A percentile compares a stretch with the other conserved stretches of the same genome.
phyloP scores from a whole-genome alignment of 1,140 invertebrate species.

The Heliconius melpomene region DNA sequence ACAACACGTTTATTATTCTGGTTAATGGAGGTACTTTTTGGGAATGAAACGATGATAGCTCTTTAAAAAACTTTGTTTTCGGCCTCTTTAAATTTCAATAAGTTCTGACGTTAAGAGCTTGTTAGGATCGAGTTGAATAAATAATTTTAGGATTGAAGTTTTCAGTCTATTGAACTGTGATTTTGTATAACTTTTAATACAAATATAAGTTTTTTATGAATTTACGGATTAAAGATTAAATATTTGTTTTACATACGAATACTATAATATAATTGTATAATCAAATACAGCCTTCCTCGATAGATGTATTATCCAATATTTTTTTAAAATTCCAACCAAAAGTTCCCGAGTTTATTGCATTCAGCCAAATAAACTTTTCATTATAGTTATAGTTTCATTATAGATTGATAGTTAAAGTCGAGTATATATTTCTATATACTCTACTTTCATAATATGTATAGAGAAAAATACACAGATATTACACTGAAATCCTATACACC shows the following conservation, averaged over 20 bases:
- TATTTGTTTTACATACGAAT: not conserved
- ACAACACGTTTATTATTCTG: slow-evolving; percentile 57
- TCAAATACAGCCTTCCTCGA: not conserved
- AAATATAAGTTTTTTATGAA: not conserved
- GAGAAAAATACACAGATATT: too few relatives aligned
- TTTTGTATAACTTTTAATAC: slow-evolving; percentile 2
- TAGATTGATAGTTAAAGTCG: too few relatives aligned
- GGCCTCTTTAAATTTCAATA: slow-evolving; percentile 38
- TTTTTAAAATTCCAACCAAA: not conserved
- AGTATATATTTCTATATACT: too few relatives aligned
- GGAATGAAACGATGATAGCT: slow-evolving; percentile 40
- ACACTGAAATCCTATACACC: not conserved
- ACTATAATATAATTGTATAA: not conserved
- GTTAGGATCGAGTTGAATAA: slow-evolving; percentile 18
- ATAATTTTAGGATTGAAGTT: slow-evolving; percentile 13
- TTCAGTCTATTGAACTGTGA: slow-evolving; percentile 12
- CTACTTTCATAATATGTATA: too few relatives aligned
- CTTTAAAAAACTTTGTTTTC: slow-evolving; percentile 39
- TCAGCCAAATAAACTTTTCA: too few relatives aligned
- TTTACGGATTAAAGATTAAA: not conserved
- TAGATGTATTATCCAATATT: not conserved
- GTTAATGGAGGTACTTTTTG: slow-evolving; percentile 50
- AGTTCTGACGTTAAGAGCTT: slow-evolving; percentile 34
- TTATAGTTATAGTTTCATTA: too few relatives aligned
- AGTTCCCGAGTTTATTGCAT: not conserved